A percentile compares a stretch with the other conserved stretches of the same genome.
These are phyloP conservation scores for Zaprionus bogoriensis DNA, from an alignment of 2,888 invertebrate genomes.

Conservation along the genomic window DNA sequence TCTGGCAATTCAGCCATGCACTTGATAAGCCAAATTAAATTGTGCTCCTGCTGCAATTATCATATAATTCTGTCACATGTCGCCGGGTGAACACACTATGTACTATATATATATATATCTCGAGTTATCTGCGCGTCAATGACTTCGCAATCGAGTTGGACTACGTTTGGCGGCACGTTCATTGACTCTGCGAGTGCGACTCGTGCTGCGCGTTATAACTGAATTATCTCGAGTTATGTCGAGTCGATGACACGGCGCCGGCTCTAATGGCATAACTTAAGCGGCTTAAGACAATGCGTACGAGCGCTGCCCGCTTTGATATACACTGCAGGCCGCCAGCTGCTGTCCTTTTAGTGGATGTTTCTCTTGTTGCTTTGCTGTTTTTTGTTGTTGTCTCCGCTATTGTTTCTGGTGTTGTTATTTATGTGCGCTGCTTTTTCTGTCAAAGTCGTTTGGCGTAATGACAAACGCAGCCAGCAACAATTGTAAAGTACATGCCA, in stretches of 20 bases:
- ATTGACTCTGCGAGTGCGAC: conserved; percentile 35
- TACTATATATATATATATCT: too few species aligned
- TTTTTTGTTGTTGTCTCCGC: neutral
- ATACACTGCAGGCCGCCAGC: conserved; percentile 41
- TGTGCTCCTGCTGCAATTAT: conserved; percentile 54
- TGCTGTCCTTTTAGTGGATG: conserved; percentile 36
- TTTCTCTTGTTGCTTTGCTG: neutral
- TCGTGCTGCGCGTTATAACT: conserved; percentile 54
- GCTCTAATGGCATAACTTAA: conserved; percentile 60
- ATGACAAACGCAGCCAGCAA: conserved; percentile 67
- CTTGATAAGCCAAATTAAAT: conserved; percentile 56
- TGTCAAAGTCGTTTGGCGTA: conserved; percentile 64
- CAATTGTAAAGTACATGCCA: conserved; percentile 73
- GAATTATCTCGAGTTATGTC: conserved; percentile 69
- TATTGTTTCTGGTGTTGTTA: conserved; percentile 13
- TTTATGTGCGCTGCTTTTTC: conserved; percentile 40
- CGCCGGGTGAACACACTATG: neutral
- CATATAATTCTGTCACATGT: conserved; percentile 29
- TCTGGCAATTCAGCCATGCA: conserved; percentile 19
- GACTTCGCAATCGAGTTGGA: conserved; percentile 23
- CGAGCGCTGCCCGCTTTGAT: conserved; percentile 3
- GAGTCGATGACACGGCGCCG: conserved; percentile 63
- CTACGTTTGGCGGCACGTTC: conserved; percentile 32
- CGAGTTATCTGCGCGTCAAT: conserved; percentile 32
- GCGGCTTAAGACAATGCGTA: conserved; percentile 59